Percentiles rank a stretch among this genome's conserved stretches.
These are phyloP conservation scores for Pristis pectinata DNA, from an alignment of 2,797 vertebrate species.

Conservation along the genomic window DNA sequence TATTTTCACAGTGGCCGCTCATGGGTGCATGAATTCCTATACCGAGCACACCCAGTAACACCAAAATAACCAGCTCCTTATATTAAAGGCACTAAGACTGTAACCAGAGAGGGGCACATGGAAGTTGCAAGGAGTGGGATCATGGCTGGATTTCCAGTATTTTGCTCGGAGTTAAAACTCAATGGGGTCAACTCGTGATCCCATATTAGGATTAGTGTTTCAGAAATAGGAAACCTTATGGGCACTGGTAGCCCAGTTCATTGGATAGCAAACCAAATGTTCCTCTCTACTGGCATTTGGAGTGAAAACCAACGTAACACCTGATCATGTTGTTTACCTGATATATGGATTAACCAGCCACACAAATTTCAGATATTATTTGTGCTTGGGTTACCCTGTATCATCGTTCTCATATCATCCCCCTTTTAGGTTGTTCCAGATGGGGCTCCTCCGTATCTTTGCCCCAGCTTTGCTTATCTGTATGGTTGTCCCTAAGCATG, in stretches of 20 bases:
- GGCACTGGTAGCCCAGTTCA: too few species aligned
- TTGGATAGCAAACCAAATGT: not conserved
- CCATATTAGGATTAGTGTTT: not conserved
- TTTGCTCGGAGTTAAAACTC: not conserved
- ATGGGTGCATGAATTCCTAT: not conserved
- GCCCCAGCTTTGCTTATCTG: too few species aligned
- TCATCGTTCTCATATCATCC: too few species aligned
- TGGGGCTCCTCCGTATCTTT: too few species aligned
- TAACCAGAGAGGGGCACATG: not conserved
- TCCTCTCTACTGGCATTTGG: not conserved
- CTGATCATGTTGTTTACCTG: too few species aligned
- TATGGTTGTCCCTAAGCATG: too few species aligned
- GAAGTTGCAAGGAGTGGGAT: not conserved
- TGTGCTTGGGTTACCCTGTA: too few species aligned
- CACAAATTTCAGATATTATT: too few species aligned
- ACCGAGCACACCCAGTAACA: not conserved
- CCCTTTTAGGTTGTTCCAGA: too few species aligned
- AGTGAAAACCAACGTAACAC: too few species aligned
- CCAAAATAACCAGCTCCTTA: not conserved
- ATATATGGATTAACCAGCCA: too few species aligned
- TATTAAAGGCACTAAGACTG: not conserved
- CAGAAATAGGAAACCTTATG: too few species aligned
- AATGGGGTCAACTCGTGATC: not conserved
- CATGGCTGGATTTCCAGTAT: not conserved
- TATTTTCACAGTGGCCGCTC: not conserved